Evolutionary conservation across 1,140 invertebrate species (phyloP), one percentile per base, ranked within the genome.

Genomic region (Drosophila pseudoananassae): DNA sequence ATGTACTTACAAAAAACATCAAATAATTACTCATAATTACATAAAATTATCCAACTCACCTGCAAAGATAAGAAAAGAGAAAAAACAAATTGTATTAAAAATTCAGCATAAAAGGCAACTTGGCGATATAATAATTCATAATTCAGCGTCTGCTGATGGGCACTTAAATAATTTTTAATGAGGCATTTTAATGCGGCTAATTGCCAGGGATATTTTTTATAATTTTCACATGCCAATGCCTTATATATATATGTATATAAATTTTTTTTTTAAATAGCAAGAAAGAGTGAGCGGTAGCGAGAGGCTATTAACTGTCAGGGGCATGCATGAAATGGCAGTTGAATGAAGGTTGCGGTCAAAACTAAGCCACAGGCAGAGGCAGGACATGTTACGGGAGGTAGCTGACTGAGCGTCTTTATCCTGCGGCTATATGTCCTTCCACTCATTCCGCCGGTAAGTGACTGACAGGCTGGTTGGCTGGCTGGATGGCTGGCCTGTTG

Each of bases 221-320:
- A 45, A 55, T 72, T 56, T 46, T 58, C 50, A 27, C 45, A 58
- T 69, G 63, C n/a, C 58, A 63, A 50, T 17, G 27, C 31, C 27
- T 20, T 15, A 45, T 53, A n/a, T 31, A 29, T 12, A 29, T 36
- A 10, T 33, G 3, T 15, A 45, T 53, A n/a, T 31, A 29, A 20
- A 9, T 33, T 7, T 27, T 9, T 12, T 40, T 29, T 51, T 31
- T 53, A 9, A 15, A n/a, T 27, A 14, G 40, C 40, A 56, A 23
- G 61, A 17, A 20, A 6, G 27, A 12, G 61, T 29, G 58, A 51
- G n/a, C 17, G 43, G 43, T 20, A 14, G 1, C 3, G 23, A n/a
- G 58, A 38, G 63, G 77, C 72, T 70, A 76, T 80, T 80, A 80
- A 80, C 76, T 85, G 81, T 77, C 81, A 80, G 61, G 52, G 68